These are phyloP conservation scores for Tipula unca DNA, from an alignment of 2,888 invertebrate species.

Conservation along the genomic window DNA sequence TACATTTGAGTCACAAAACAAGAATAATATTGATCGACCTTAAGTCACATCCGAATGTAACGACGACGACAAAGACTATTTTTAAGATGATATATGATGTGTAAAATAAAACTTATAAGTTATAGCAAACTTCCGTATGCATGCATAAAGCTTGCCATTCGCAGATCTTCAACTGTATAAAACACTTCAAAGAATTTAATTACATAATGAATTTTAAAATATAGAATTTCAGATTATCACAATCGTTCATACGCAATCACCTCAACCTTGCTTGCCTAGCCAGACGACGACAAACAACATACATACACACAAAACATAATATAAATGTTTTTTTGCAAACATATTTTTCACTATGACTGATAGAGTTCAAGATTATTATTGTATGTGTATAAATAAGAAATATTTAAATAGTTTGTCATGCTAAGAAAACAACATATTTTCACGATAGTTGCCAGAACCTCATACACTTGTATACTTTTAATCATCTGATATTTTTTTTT, in stretches of 20 bases:
- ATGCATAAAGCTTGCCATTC: not conserved
- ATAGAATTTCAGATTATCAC: not conserved
- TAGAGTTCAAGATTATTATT: not conserved
- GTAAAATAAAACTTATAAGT: not conserved
- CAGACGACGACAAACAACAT: not conserved
- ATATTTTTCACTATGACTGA: not conserved
- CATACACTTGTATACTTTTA: not conserved
- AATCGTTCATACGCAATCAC: not conserved
- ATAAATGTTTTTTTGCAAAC: not conserved
- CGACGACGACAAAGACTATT: not conserved
- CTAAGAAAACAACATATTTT: not conserved
- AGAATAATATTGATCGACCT: not conserved
- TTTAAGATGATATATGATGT: not conserved
- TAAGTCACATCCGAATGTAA: not conserved
- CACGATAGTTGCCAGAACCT: not conserved
- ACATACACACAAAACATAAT: not conserved
- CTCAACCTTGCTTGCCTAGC: not conserved
- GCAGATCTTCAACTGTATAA: not conserved
- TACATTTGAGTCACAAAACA: not conserved
- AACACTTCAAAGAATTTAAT: not conserved
- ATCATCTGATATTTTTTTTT: not conserved
- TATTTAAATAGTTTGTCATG: not conserved
- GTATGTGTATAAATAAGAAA: not conserved
- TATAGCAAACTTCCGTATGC: not conserved
- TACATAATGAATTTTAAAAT: not conserved